Evolutionary conservation across 2,113 vertebrate genomes (phyloP).

Genomic region (Phrynosoma blainvillii): DNA sequence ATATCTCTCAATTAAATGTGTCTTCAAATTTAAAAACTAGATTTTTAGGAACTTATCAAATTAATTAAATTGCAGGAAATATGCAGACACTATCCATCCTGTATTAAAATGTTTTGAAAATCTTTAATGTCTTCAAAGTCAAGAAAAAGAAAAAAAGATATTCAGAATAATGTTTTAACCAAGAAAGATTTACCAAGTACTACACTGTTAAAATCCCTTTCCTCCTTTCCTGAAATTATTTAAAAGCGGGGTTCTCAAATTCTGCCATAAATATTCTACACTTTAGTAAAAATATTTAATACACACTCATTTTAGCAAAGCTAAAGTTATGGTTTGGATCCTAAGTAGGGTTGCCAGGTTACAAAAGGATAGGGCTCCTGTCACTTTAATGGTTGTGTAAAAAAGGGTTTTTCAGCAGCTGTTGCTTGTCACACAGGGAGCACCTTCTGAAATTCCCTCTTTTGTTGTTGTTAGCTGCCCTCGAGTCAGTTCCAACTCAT

Average conservation of each 20-base stretch:
- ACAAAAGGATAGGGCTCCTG: no score
- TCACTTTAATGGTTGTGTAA: no score
- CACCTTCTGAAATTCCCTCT: no score
- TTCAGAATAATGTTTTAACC: constrained; percentile 3
- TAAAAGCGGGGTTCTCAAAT: neutral
- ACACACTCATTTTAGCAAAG: neutral
- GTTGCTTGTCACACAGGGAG: no score
- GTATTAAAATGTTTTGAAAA: neutral
- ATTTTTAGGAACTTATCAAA: neutral
- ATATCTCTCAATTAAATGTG: neutral
- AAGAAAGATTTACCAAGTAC: neutral
- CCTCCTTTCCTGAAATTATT: neutral
- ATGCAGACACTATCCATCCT: neutral
- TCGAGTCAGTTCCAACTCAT: no score
- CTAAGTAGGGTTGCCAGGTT: no score
- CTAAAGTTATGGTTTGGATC: neutral
- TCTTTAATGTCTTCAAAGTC: neutral
- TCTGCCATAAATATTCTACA: neutral
- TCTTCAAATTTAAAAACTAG: neutral
- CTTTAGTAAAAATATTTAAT: neutral
- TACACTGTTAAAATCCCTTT: neutral
- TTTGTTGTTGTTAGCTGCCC: no score
- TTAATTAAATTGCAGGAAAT: neutral
- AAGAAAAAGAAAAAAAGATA: neutral
- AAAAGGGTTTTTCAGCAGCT: no score